Evolutionary conservation across 2,797 vertebrate genomes (phyloP).

Genomic region (Natrix natrix): DNA sequence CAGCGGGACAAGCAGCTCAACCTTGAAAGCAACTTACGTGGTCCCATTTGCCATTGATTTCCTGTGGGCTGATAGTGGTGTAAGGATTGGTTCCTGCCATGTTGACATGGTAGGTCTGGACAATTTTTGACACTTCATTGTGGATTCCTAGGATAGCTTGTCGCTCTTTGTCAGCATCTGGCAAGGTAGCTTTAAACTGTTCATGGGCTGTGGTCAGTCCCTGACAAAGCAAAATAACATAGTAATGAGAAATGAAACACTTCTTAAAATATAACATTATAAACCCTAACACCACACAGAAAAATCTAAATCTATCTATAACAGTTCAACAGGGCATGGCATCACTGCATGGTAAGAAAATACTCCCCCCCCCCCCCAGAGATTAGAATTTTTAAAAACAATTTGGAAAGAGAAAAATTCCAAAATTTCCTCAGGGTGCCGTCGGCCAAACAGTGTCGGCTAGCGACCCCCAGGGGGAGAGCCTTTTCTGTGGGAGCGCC

Average conservation of each 20-base stretch:
- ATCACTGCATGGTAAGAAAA: neutral
- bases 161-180: constrained; percentile 94
- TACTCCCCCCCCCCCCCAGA: neutral
- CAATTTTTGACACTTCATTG: constrained; percentile 95
- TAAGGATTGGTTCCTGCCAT: constrained; percentile 95
- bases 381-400: neutral
- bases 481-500: too few species aligned
- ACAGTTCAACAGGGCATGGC: neutral
- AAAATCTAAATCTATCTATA: constrained; percentile 10
- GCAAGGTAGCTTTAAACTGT: constrained; percentile 97
- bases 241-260: neutral
- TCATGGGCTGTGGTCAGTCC: constrained; percentile 94
- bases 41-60: constrained; percentile 97
- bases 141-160: constrained; percentile 96
- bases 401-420: neutral
- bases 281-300: neutral
- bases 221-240: constrained; percentile 67
- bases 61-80: constrained; percentile 91
- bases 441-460: too few species aligned
- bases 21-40: constrained; percentile 78
- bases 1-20: neutral
- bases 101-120: constrained; percentile 97
- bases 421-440: too few species aligned
- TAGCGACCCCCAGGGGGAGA: too few species aligned
- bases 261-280: neutral